Evolutionary conservation across 2,113 vertebrate species (phyloP), one percentile per base, ranked within the genome.

Genomic region (Phylloscopus trochilus): DNA sequence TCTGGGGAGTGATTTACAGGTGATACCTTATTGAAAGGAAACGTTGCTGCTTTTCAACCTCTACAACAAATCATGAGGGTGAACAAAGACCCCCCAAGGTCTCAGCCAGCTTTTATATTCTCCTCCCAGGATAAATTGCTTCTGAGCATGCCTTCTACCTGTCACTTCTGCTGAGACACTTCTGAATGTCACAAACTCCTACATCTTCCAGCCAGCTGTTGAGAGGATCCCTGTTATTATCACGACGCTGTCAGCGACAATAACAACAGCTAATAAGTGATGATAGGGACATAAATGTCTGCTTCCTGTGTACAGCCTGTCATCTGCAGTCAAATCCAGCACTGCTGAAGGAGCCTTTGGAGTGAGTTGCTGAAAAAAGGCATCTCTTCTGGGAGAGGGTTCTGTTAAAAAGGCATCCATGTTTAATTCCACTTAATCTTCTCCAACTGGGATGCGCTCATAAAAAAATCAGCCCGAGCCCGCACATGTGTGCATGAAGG

Each of bases 231-330:
- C 93, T 97, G 30, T 95, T 87, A 97, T 96, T 93, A 96, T 68
- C 90, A 46, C 68, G 75, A 43, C 73, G 15, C 18, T 92, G 88
- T 93, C 95, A 97, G 88, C 2, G 33, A 90, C 92, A 96, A 96
- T 82, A 97, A 91, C 95, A 94, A 96, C 92, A 94, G 89, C 90
- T 96, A 95, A 93, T 97, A 93, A 97, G 91, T 56, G 92, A 96
- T 86, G 83, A 89, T 83, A 70, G 87, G 84, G 85, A 78, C 87
- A 90, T 24, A 78, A 94, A 89, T 60, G 79, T 52, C 91, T 95
- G 86, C 47, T 94, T 86, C 60, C 46, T 90, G 84, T 91, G 92
- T 84, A 86, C 86, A 74, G 89, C 90, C 69, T 95, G 95, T 88
- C 94, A 93, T 95, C 19, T 92, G 91, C 81, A 95, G 89, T 96